These are phyloP conservation scores for Pyrrhosoma nymphula DNA, from an alignment of 2,888 invertebrate genomes.

Conservation along the genomic window DNA sequence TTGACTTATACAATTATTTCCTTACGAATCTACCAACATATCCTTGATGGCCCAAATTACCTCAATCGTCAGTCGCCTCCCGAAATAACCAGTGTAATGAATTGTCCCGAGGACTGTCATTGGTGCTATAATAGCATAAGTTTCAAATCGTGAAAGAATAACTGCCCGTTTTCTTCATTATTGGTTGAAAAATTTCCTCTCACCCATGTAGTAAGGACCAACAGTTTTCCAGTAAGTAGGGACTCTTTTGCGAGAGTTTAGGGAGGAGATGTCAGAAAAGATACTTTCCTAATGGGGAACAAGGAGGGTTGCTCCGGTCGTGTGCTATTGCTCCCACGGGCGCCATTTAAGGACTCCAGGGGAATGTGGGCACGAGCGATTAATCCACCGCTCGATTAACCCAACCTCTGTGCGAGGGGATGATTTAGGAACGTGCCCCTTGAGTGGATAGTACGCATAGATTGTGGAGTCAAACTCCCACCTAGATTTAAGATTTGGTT, in stretches of 20 bases:
- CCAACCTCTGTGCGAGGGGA: background rate
- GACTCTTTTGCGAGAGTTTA: background rate
- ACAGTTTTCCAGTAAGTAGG: background rate
- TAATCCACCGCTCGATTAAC: background rate
- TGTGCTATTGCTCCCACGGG: background rate
- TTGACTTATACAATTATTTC: no score
- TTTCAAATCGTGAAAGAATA: background rate
- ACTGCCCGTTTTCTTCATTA: background rate
- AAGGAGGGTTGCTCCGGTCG: background rate
- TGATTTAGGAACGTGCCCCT: background rate
- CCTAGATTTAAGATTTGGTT: background rate
- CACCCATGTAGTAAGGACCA: background rate
- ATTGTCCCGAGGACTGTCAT: background rate
- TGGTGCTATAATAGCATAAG: background rate
- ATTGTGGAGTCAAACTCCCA: background rate
- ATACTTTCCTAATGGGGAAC: background rate
- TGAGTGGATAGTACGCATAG: background rate
- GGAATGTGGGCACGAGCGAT: background rate
- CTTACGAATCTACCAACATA: no score
- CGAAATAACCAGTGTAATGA: no score
- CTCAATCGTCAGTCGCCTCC: no score
- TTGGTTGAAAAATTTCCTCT: background rate
- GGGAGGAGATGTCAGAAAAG: background rate
- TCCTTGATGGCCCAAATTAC: no score
- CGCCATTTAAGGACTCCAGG: background rate